Evolutionary conservation across 2,113 vertebrate genomes (phyloP).

Genomic region (Choloepus hoffmanni): DNA sequence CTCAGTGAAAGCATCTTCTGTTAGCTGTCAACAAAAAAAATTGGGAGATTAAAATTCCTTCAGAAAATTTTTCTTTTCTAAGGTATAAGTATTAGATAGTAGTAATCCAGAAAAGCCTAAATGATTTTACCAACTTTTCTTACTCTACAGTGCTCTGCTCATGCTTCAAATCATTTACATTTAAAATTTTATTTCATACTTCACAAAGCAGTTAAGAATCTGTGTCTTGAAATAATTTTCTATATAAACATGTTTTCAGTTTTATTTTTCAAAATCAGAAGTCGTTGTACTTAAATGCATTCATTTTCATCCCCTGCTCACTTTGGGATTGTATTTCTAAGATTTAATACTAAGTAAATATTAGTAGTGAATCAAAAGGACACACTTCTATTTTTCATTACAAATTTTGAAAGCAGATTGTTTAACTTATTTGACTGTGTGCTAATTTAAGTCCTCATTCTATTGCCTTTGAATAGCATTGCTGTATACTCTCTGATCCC

Average conservation of each 20-base stretch:
- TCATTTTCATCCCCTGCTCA: neutral
- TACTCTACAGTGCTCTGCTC: neutral
- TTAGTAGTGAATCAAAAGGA: constrained; percentile 6
- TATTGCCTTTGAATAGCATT: neutral
- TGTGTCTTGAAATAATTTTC: constrained; percentile 31
- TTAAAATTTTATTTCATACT: constrained; percentile 15
- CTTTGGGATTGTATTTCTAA: constrained; percentile 44
- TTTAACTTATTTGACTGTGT: neutral
- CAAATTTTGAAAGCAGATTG: neutral
- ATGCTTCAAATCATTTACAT: neutral
- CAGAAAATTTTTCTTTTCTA: constrained; percentile 38
- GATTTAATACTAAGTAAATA: constrained; percentile 12
- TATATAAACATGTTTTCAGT: neutral
- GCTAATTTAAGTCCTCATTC: neutral
- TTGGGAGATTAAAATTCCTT: constrained; percentile 29
- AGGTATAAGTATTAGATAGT: neutral
- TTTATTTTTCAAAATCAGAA: constrained; percentile 40
- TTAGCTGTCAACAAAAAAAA: neutral
- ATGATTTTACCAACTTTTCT: constrained; percentile 37
- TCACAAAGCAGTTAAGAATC: neutral
- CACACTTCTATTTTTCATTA: neutral
- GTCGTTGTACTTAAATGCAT: neutral
- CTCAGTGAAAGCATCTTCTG: neutral
- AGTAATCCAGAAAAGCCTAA: neutral
- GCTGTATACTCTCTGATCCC: neutral